Percentiles rank a stretch among this genome's conserved stretches.
Conservation (phyloP, 2,113 vertebrate species). For the Zeus faber region DNA sequence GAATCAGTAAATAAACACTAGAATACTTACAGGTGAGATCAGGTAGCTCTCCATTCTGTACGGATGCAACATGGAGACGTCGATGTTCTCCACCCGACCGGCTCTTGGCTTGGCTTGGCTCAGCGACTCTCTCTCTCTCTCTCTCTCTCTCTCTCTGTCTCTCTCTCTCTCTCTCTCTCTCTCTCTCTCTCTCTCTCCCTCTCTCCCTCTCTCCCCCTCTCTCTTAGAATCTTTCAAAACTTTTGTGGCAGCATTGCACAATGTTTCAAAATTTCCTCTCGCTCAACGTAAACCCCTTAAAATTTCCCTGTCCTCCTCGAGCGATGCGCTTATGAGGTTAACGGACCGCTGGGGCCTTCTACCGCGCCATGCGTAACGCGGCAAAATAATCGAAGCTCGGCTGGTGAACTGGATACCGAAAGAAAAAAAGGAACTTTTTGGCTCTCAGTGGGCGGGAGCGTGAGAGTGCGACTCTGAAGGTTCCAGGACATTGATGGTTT, state of each 20-base stretch:
- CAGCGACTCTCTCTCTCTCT: too few species aligned
- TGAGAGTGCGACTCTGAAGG: slow-evolving; percentile 60
- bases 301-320: slow-evolving; percentile 44
- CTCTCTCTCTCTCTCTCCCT: too few species aligned
- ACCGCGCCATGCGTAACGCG: slow-evolving; percentile 19
- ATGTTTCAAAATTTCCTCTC: slow-evolving; percentile 80
- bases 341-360: slow-evolving; percentile 26
- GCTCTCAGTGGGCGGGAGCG: slow-evolving; percentile 66
- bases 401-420: slow-evolving; percentile 41
- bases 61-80: slow-evolving; percentile 79
- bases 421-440: slow-evolving; percentile 61
- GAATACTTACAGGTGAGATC: slow-evolving; percentile 76
- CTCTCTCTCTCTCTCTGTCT: too few species aligned
- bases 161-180: too few species aligned
- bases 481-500: slow-evolving; percentile 71
- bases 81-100: slow-evolving; percentile 55
- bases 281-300: slow-evolving; percentile 64
- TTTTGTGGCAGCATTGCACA: slow-evolving; percentile 78
- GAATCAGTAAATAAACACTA: slow-evolving; percentile 26
- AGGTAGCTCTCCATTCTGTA: slow-evolving; percentile 84
- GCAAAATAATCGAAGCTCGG: slow-evolving; percentile 33
- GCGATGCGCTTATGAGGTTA: slow-evolving; percentile 9
- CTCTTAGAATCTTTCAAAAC: slow-evolving; percentile 79
- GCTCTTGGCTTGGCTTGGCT: slow-evolving; percentile 54
- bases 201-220: slow-evolving; percentile 39